Base-by-base conservation (phyloP, 2,888 invertebrate species). In the Himalopsyche kuldschensis region DNA sequence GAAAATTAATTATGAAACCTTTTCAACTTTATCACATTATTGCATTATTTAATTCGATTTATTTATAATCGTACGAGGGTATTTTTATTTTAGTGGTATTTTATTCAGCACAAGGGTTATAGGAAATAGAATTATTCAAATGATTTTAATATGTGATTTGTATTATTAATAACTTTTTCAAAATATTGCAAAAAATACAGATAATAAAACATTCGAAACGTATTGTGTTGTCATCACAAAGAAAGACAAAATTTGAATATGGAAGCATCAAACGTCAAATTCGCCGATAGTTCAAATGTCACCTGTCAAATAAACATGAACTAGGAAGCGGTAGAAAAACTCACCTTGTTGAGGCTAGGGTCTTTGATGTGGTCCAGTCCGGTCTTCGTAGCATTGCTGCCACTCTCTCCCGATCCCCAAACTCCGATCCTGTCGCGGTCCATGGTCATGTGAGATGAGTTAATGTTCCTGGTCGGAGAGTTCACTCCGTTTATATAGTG, bases 291-390 rank as follows among this genome's bases (percentile, higher is more conserved):
- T 27, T 69, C 69, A 69, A 69, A n/a, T n/a, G 81, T 63, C 63
- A 78, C 41, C 84, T 86, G 86, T 87, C 86, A 84, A 86, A 83
- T 82, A 24, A 30, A 47, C 47, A 24, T 20, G 76, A 75, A 81
- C 77, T 24, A 81, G 11, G n/a, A 69, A 75, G 31, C 83, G 31
- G 47, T 27, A 5, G 6, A 55, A n/a, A 3, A 2, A 86, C 88
- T 87, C 89, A 95, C 95, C 94, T 95, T 95, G 89, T 95, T 95
- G 11, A 95, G 91, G 83, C 93, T 92, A 2, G 95, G 94, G 88
- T 94, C 93, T 85, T 93, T 92, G 76, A 95, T 91, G 86, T 93
- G 93, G 89, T 95, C 95, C 86, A 95, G 91, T 82, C 95, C 95
- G 82, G 94, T 92, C 82, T 93, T 88, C 83, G 92, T 91, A 88